Percentiles rank a stretch among this genome's conserved stretches.
Conservation (phyloP, 2,888 invertebrate genomes). For the Agriopis aurantiaria region DNA sequence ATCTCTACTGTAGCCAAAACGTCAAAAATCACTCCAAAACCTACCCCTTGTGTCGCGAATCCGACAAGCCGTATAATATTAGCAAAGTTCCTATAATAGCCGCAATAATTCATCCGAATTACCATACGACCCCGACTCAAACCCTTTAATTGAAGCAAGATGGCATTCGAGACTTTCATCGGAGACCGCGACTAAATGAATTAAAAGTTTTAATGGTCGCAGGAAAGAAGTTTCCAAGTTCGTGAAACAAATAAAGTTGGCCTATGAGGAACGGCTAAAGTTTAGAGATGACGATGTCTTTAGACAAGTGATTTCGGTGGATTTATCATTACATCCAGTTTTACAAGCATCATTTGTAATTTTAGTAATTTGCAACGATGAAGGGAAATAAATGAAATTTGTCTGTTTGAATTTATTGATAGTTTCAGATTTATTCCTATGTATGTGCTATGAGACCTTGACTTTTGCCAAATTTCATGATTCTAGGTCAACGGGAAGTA, state of each 20-base stretch:
- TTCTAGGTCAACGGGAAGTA: too few relatives aligned
- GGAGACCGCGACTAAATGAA: conserved; percentile 57
- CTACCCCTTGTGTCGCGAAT: conserved; percentile 2
- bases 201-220: conserved; percentile 68
- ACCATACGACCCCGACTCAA: conserved; percentile 35
- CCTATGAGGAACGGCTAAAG: conserved; percentile 55
- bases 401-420: not conserved
- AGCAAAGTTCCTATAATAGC: conserved; percentile 39
- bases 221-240: conserved; percentile 52
- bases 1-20: not conserved
- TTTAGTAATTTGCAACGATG: conserved; percentile 27
- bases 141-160: conserved; percentile 54
- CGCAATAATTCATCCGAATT: conserved; percentile 42
- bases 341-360: conserved; percentile 49
- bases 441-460: too few relatives aligned
- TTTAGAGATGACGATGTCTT: conserved; percentile 50
- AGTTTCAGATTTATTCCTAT: too few relatives aligned
- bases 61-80: conserved; percentile 32
- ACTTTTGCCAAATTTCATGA: too few relatives aligned
- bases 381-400: conserved; percentile 7
- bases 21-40: conserved; percentile 1
- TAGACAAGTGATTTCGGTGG: conserved; percentile 38
- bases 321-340: conserved; percentile 48
- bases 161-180: conserved; percentile 42
- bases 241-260: conserved; percentile 61